Conservation (phyloP, 2,113 vertebrate genomes). For the Candoia aspera region DNA sequence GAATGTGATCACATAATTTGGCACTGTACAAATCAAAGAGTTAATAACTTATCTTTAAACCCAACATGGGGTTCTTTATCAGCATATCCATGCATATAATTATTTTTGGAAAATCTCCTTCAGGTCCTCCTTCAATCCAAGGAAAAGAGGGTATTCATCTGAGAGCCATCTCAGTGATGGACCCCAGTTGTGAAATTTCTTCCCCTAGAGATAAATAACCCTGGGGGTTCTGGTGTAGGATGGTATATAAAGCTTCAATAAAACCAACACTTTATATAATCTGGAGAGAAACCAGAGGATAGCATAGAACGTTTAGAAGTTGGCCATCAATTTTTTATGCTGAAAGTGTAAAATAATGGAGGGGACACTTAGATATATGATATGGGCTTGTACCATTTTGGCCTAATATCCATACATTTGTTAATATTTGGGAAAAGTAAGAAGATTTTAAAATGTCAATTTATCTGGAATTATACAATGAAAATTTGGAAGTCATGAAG, state of each 20-base stretch:
- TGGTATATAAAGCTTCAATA: too few relatives aligned
- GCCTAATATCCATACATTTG: not conserved
- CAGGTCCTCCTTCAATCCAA: not conserved
- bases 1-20: not conserved
- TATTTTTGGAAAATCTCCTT: not conserved
- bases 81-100: not conserved
- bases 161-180: not conserved
- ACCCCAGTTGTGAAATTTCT: not conserved
- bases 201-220: not conserved
- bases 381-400: not conserved
- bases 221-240: not conserved
- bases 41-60: not conserved
- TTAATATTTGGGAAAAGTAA: not conserved
- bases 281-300: not conserved
- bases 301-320: not conserved
- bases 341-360: not conserved
- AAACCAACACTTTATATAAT: not conserved
- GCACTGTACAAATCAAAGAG: not conserved
- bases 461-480: not conserved
- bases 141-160: not conserved
- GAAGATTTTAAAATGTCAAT: not conserved
- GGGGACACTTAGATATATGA: not conserved
- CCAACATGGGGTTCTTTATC: not conserved
- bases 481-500: not conserved
- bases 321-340: not conserved